Conservation (phyloP, 2,888 invertebrate species). For the Meliscaeva auricollis region DNA sequence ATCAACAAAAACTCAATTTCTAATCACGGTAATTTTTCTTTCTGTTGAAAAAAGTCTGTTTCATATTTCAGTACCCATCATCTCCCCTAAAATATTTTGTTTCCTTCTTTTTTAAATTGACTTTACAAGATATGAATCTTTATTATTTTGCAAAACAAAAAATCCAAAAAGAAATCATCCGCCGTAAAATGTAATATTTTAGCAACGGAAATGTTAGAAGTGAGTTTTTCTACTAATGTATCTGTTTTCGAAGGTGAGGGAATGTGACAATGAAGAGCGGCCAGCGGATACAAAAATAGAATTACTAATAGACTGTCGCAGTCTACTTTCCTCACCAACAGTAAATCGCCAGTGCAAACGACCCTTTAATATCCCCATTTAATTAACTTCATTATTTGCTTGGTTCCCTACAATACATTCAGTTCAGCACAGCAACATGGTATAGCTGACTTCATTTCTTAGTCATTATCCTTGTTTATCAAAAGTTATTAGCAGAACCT, state of each 20-base stretch:
- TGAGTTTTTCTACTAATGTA: conserved; percentile 49
- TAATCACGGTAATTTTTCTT: too few species aligned
- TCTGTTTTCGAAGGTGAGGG: conserved; percentile 16
- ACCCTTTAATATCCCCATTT: conserved; percentile 67
- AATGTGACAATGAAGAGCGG: not conserved
- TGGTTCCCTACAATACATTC: conserved; percentile 15
- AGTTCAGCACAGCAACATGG: conserved; percentile 13
- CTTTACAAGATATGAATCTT: conserved; percentile 2
- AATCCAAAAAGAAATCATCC: conserved; percentile 12
- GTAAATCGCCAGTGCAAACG: conserved; percentile 54
- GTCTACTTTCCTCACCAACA: not conserved
- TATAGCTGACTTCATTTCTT: conserved; percentile 25
- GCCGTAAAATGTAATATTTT: conserved; percentile 47
- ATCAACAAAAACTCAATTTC: too few species aligned
- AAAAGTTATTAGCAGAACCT: conserved; percentile 71
- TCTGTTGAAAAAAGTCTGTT: too few species aligned
- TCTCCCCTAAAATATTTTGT: too few species aligned
- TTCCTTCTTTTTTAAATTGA: not conserved
- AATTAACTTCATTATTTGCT: conserved; percentile 71
- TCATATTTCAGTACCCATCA: too few species aligned
- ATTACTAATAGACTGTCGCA: conserved; percentile 41
- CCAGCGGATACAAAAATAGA: conserved; percentile 4
- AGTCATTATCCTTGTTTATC: conserved; percentile 75
- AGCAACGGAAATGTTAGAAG: conserved; percentile 36
- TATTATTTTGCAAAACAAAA: conserved; percentile 3